These are phyloP conservation scores for Mycetomoellerius zeteki DNA, from an alignment of 1,140 invertebrate species.

Conservation along the genomic window DNA sequence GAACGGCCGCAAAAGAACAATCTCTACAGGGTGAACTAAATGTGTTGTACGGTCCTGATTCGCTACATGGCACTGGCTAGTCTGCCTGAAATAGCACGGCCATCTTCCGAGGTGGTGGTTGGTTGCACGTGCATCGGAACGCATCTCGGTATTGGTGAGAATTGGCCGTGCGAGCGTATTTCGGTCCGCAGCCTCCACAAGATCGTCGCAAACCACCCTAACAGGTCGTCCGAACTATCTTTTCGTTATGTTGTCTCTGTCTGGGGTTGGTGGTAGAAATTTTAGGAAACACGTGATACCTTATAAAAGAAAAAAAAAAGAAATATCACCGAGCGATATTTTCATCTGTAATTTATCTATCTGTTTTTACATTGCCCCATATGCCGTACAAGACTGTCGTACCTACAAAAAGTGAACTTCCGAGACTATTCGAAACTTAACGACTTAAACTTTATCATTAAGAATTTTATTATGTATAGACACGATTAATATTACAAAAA, in stretches of 20 bases:
- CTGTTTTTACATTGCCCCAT: not conserved
- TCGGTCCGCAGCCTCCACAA: slow-evolving; percentile 81
- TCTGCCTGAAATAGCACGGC: slow-evolving; percentile 84
- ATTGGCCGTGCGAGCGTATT: slow-evolving; percentile 83
- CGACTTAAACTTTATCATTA: not conserved
- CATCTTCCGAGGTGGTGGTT: slow-evolving; percentile 77
- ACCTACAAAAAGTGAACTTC: too few relatives aligned
- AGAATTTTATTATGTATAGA: not conserved
- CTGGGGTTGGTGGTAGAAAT: not conserved
- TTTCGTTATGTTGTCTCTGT: slow-evolving; percentile 12
- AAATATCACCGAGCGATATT: not conserved
- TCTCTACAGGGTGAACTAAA: slow-evolving; percentile 67
- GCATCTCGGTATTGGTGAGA: slow-evolving; percentile 75
- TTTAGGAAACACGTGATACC: not conserved
- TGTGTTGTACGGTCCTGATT: slow-evolving; percentile 76
- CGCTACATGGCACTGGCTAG: slow-evolving; percentile 81
- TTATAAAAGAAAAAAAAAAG: not conserved
- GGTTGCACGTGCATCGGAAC: slow-evolving; percentile 74
- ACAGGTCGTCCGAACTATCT: slow-evolving; percentile 61
- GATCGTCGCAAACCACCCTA: slow-evolving; percentile 77
- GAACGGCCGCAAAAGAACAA: not conserved
- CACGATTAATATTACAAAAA: slow-evolving; percentile 1
- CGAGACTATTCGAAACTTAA: not conserved
- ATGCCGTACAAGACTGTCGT: too few relatives aligned
- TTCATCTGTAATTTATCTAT: not conserved